Conservation (phyloP, 2,797 vertebrate species). For the Platyrinchus mystaceus region DNA sequence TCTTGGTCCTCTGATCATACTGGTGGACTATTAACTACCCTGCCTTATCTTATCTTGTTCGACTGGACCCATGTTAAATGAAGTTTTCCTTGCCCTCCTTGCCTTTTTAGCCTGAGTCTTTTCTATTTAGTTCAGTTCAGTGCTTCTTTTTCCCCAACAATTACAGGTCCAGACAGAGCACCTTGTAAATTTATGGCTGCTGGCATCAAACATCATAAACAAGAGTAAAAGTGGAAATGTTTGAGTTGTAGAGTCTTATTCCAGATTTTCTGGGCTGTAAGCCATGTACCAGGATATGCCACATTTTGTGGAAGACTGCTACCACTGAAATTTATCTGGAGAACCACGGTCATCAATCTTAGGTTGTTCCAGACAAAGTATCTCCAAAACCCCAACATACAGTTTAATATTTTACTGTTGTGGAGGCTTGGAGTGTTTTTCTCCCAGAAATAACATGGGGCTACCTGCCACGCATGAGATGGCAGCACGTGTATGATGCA, state of each 20-base stretch:
- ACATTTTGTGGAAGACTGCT: background rate
- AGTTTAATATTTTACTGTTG: background rate
- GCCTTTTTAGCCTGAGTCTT: background rate
- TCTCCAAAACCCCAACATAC: background rate
- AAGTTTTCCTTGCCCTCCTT: background rate
- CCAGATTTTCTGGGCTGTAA: background rate
- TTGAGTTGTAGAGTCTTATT: background rate
- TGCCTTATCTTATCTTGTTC: background rate
- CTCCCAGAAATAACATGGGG: background rate
- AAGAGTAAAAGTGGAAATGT: background rate
- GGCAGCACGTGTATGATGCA: background rate
- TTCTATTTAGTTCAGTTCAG: background rate
- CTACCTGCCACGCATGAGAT: background rate
- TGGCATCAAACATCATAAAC: background rate
- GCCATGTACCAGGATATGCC: background rate
- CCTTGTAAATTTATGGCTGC: constrained; percentile 16
- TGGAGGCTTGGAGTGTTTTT: background rate
- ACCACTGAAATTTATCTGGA: background rate
- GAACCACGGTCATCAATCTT: background rate
- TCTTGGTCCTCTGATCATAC: background rate
- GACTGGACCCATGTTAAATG: background rate
- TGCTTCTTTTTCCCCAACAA: constrained; percentile 9
- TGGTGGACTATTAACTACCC: background rate
- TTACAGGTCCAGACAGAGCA: background rate
- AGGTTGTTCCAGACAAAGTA: background rate